Evolutionary conservation across 2,113 vertebrate genomes (phyloP).

Genomic region (Sturnira hondurensis): DNA sequence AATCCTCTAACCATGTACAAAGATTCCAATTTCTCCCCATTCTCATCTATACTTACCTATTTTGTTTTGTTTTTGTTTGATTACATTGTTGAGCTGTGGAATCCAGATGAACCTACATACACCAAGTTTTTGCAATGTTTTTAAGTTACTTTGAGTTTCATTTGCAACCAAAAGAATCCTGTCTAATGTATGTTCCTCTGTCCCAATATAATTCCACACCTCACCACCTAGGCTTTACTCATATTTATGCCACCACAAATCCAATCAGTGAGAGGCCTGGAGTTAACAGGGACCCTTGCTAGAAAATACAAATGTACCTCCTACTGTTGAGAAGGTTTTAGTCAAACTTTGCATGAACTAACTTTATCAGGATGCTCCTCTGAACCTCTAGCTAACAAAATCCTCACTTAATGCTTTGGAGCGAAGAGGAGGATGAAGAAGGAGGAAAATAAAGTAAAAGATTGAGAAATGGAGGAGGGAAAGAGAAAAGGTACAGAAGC

Average conservation of each 20-base stretch:
- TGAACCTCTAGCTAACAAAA: not conserved
- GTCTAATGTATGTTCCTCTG: not conserved
- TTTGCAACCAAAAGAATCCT: not conserved
- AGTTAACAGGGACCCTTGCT: not conserved
- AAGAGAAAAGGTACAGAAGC: not conserved
- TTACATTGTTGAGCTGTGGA: not conserved
- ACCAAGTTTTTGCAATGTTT: not conserved
- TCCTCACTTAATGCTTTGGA: not conserved
- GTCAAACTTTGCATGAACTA: not conserved
- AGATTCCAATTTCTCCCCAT: too few relatives aligned
- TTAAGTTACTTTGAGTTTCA: not conserved
- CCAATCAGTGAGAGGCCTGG: not conserved
- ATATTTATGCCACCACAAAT: not conserved
- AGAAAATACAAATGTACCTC: not conserved
- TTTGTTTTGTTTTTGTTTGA: not conserved
- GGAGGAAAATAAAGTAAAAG: not conserved
- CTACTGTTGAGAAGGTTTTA: not conserved
- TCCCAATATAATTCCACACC: not conserved
- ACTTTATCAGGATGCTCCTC: not conserved
- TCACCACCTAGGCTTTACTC: not conserved
- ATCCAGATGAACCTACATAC: not conserved
- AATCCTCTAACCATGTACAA: too few relatives aligned
- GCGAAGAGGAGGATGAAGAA: not conserved
- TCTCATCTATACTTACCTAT: not conserved
- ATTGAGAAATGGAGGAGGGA: not conserved